Conservation (phyloP, 2,113 vertebrate species). For the Megaleporinus macrocephalus region DNA sequence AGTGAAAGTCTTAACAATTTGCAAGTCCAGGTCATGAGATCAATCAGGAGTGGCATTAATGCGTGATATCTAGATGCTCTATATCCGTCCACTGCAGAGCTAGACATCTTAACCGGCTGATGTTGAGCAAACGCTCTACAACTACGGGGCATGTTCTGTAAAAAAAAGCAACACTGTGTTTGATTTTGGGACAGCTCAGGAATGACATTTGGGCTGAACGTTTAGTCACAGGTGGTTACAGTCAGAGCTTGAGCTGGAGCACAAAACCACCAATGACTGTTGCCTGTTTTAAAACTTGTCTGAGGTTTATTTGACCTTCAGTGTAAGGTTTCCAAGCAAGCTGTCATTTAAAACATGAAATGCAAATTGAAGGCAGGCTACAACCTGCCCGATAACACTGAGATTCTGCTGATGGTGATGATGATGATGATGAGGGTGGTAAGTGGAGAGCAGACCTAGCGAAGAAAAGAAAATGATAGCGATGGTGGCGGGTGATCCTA, state of each 20-base stretch:
- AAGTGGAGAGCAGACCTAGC: background rate
- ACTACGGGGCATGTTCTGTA: background rate
- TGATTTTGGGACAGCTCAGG: too few species aligned
- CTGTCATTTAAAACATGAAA: background rate
- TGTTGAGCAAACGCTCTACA: too few species aligned
- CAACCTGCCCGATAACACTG: background rate
- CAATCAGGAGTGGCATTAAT: too few species aligned
- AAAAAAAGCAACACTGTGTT: too few species aligned
- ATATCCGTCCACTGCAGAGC: too few species aligned
- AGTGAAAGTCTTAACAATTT: too few species aligned
- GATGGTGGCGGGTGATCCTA: background rate
- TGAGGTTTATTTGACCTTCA: background rate
- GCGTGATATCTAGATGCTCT: too few species aligned
- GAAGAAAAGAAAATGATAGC: background rate
- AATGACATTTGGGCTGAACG: too few species aligned
- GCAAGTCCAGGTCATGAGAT: too few species aligned
- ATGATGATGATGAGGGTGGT: background rate
- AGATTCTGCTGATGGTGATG: background rate
- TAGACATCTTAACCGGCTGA: too few species aligned
- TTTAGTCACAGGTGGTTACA: background rate
- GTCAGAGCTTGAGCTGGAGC: background rate
- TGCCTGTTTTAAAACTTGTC: background rate
- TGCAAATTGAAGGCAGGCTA: too few species aligned
- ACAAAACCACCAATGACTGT: slow-evolving; percentile 1
- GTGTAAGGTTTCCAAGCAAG: background rate